Conservation (phyloP, 1,140 invertebrate species). For the Hypothenemus hampei region DNA sequence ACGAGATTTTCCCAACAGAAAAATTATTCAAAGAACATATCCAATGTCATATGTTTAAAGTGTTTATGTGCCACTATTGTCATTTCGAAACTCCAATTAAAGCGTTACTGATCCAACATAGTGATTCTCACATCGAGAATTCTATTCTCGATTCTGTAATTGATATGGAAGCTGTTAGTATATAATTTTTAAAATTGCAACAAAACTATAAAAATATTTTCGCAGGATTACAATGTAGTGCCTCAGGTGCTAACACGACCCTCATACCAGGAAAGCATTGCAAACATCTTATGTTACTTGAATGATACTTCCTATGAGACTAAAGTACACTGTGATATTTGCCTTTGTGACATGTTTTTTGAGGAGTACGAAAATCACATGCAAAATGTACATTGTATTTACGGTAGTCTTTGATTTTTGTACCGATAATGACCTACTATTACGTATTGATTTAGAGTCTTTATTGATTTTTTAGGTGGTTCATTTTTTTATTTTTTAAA, state of each 20-base stretch:
- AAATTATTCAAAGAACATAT: slow-evolving; percentile 26
- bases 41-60: slow-evolving; percentile 24
- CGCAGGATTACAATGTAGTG: slow-evolving; percentile 18
- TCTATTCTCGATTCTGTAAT: slow-evolving; percentile 26
- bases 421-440: not conserved
- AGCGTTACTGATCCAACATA: slow-evolving; percentile 21
- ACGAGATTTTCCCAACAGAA: slow-evolving; percentile 27
- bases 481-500: too few species aligned
- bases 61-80: slow-evolving; percentile 29
- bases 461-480: too few species aligned
- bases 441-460: too few species aligned
- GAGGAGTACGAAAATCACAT: slow-evolving; percentile 24
- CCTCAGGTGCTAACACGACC: slow-evolving; percentile 8
- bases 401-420: not conserved
- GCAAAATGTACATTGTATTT: slow-evolving; percentile 24
- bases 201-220: too few species aligned
- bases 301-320: slow-evolving; percentile 8
- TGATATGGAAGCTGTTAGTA: slow-evolving; percentile 29
- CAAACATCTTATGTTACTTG: slow-evolving; percentile 22
- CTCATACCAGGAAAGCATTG: slow-evolving; percentile 25
- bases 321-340: slow-evolving; percentile 26
- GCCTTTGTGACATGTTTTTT: slow-evolving; percentile 17
- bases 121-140: slow-evolving; percentile 26
- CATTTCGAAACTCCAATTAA: slow-evolving; percentile 24
- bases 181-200: not conserved